A percentile compares a stretch with the other conserved stretches of the same genome.
phyloP scores from a whole-genome alignment of 92 coral and sea anemone species.

The Heliopora coerulea region DNA sequence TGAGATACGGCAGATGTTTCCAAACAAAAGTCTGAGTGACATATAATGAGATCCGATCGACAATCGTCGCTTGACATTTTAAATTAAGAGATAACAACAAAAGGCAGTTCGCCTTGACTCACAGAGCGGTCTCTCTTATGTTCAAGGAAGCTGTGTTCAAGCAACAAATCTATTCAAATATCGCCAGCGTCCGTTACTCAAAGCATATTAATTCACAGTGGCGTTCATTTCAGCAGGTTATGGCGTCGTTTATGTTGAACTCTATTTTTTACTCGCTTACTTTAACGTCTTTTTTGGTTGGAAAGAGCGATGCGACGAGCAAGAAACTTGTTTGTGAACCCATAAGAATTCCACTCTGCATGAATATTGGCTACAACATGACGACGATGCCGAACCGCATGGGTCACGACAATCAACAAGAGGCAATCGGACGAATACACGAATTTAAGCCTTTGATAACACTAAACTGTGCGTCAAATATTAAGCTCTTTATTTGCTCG shows the following conservation, averaged over 20 bases:
- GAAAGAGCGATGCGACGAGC: neutral
- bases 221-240: neutral
- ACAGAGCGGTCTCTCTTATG: conserved; percentile 16
- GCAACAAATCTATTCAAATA: neutral
- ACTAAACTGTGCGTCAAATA: conserved; percentile 72
- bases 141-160: neutral
- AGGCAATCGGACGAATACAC: conserved; percentile 64
- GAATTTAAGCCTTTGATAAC: conserved; percentile 83
- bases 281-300: neutral
- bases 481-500: conserved; percentile 81
- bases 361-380: conserved; percentile 81
- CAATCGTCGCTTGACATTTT: conserved; percentile 43
- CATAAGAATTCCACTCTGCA: conserved; percentile 73
- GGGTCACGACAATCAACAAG: conserved; percentile 78
- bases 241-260: neutral
- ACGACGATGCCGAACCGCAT: conserved; percentile 88
- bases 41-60: conserved; percentile 34
- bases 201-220: neutral
- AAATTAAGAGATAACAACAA: conserved; percentile 43
- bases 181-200: neutral
- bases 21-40: conserved; percentile 45
- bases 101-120: conserved; percentile 18
- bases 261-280: neutral
- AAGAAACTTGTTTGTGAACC: conserved; percentile 55
- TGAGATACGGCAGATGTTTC: conserved; percentile 32